Percentiles rank a stretch among this genome's conserved stretches.
Evolutionary conservation across 2,797 vertebrate species (phyloP).

Genomic region (Notolepis coatsorum): DNA sequence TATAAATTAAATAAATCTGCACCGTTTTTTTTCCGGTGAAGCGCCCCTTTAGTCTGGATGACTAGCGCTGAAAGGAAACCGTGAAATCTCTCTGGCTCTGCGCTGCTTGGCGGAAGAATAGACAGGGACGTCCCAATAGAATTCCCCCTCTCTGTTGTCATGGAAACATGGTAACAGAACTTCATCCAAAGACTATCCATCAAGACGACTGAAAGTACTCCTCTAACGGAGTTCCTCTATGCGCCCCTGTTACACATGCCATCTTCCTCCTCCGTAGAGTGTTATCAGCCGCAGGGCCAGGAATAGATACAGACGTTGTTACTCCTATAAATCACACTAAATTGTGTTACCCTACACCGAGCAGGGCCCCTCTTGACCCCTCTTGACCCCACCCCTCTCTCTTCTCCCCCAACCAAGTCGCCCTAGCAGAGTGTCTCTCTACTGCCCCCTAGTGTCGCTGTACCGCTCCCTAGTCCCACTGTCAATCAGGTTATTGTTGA

Average conservation of each 20-base stretch:
- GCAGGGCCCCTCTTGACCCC: not conserved
- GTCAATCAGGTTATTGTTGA: too few relatives aligned
- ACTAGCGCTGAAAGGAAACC: not conserved
- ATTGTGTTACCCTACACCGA: not conserved
- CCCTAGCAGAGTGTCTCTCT: conserved; percentile 18
- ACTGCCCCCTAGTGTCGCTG: conserved; percentile 74
- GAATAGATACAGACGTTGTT: too few relatives aligned
- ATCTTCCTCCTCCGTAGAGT: not conserved
- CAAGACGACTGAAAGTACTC: not conserved
- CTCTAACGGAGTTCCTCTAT: too few relatives aligned
- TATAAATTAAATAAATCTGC: not conserved
- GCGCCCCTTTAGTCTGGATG: not conserved
- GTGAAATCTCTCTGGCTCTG: conserved; percentile 24
- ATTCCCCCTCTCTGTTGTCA: conserved; percentile 2
- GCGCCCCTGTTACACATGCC: too few relatives aligned
- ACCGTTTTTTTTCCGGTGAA: conserved; percentile 1
- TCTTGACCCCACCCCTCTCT: not conserved
- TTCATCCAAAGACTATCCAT: not conserved
- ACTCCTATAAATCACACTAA: too few relatives aligned
- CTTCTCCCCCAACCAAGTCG: not conserved
- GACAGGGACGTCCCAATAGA: not conserved
- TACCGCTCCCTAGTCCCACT: too few relatives aligned
- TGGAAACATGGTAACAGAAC: conserved; percentile 13
- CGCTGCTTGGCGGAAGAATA: conserved; percentile 13
- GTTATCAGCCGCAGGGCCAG: too few relatives aligned